A percentile compares a stretch with the other conserved stretches of the same genome.
Conservation (phyloP, 2,113 vertebrate species). For the Psittacus erithacus region DNA sequence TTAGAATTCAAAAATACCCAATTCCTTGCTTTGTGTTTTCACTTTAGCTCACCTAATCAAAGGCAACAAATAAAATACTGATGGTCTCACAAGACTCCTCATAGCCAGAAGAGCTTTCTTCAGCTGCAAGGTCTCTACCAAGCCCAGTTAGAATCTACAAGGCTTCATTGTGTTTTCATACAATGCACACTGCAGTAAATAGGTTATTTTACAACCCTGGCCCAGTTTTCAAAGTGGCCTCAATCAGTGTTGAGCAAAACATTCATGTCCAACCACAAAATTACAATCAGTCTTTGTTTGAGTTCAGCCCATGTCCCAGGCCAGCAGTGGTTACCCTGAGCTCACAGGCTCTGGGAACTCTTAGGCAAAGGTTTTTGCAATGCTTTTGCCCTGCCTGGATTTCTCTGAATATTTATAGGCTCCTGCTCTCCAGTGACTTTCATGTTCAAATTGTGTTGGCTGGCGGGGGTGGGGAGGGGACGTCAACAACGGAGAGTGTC, state of each 20-base stretch:
- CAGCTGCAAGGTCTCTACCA: not conserved
- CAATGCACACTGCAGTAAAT: conserved; percentile 55
- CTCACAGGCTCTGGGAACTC: conserved; percentile 22
- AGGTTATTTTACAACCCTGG: conserved; percentile 62
- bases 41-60: conserved; percentile 2
- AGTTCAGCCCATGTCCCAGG: conserved; percentile 11
- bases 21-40: not conserved
- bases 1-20: not conserved
- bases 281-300: conserved; percentile 59
- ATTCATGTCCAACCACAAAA: conserved; percentile 64
- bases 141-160: conserved; percentile 2
- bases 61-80: conserved; percentile 16
- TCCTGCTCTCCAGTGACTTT: conserved; percentile 46
- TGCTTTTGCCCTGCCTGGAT: conserved; percentile 26
- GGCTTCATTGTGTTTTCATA: conserved; percentile 38
- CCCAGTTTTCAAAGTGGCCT: conserved; percentile 64
- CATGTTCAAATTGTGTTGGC: conserved; percentile 23
- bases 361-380: conserved; percentile 65
- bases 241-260: conserved; percentile 62
- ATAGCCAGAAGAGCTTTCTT: not conserved
- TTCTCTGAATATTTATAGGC: conserved; percentile 66
- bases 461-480: not conserved
- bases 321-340: conserved; percentile 14
- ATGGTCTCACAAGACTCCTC: not conserved
- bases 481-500: conserved; percentile 16